phyloP scores from a whole-genome alignment of 2,113 vertebrate genomes.

The Tamias sibiricus region DNA sequence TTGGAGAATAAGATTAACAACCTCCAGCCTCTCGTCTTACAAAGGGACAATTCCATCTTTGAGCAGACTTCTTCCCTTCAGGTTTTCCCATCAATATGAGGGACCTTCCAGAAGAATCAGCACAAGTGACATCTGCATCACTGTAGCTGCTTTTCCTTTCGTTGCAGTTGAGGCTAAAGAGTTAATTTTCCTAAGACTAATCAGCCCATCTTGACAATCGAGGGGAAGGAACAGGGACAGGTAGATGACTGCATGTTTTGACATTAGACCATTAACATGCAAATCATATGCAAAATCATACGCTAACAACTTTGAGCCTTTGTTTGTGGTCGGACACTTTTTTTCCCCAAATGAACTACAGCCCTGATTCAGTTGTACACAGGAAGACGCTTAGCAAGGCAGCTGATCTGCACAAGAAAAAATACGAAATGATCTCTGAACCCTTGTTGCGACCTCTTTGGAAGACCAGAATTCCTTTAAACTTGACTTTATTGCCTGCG shows the following conservation, averaged over 20 bases:
- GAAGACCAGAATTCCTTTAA: slow-evolving; percentile 45
- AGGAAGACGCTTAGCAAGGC: slow-evolving; percentile 32
- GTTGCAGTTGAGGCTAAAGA: slow-evolving; percentile 44
- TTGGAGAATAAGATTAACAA: slow-evolving; percentile 41
- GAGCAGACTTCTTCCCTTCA: slow-evolving; percentile 34
- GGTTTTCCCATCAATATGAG: slow-evolving; percentile 10
- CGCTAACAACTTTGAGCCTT: slow-evolving; percentile 76
- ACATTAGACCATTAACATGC: slow-evolving; percentile 78
- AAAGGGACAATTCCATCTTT: slow-evolving; percentile 2
- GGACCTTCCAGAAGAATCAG: background rate
- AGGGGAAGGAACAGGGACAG: slow-evolving; percentile 68
- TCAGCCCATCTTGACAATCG: slow-evolving; percentile 74
- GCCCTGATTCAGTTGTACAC: slow-evolving; percentile 36
- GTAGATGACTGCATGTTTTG: slow-evolving; percentile 78
- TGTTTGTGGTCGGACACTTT: slow-evolving; percentile 66
- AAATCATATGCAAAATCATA: slow-evolving; percentile 81
- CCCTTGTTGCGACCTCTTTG: slow-evolving; percentile 50
- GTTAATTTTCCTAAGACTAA: slow-evolving; percentile 75
- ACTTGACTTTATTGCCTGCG: background rate
- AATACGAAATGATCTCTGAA: slow-evolving; percentile 57
- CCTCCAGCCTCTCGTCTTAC: background rate
- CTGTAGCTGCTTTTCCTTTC: slow-evolving; percentile 50
- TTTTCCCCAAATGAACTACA: slow-evolving; percentile 14
- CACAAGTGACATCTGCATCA: slow-evolving; percentile 51
- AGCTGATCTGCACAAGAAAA: slow-evolving; percentile 39